phyloP scores from a whole-genome alignment of 35 echinoderm and acorn worm genomes.

The Anneissia japonica region DNA sequence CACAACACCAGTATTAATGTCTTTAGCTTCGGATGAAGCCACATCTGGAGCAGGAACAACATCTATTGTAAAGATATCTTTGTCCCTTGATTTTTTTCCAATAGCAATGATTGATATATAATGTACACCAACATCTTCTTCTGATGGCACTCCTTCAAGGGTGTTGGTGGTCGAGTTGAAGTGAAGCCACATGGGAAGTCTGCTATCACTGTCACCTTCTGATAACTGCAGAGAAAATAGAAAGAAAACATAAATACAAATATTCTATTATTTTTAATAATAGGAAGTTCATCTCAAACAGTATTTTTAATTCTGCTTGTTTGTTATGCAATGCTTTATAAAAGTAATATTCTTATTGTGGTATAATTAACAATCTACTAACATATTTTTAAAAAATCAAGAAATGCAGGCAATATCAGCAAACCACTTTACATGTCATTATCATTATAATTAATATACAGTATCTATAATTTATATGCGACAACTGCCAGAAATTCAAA shows the following conservation, averaged over 20 bases:
- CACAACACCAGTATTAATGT: slow-evolving; percentile 34
- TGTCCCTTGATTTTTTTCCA: slow-evolving; percentile 51
- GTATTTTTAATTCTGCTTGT: no score
- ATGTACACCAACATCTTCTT: slow-evolving; percentile 80
- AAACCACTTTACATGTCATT: no score
- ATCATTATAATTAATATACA: no score
- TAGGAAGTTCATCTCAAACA: no score
- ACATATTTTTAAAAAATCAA: no score
- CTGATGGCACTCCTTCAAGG: slow-evolving; percentile 81
- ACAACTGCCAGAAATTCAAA: no score
- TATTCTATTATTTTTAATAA: no score
- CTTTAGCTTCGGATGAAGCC: background rate
- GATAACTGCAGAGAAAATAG: slow-evolving; percentile 61
- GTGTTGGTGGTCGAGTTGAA: slow-evolving; percentile 45
- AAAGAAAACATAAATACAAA: slow-evolving; percentile 1
- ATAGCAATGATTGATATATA: slow-evolving; percentile 78
- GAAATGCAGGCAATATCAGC: no score
- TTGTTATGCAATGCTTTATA: no score
- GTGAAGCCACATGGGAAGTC: slow-evolving; percentile 74
- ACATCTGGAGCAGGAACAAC: slow-evolving; percentile 13
- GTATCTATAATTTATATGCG: no score
- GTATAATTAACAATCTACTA: no score
- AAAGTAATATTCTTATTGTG: no score
- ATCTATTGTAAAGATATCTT: slow-evolving; percentile 75
- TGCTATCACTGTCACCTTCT: slow-evolving; percentile 56